These are phyloP conservation scores for Proisotoma minuta DNA, from an alignment of 2,888 invertebrate species.

Conservation along the genomic window DNA sequence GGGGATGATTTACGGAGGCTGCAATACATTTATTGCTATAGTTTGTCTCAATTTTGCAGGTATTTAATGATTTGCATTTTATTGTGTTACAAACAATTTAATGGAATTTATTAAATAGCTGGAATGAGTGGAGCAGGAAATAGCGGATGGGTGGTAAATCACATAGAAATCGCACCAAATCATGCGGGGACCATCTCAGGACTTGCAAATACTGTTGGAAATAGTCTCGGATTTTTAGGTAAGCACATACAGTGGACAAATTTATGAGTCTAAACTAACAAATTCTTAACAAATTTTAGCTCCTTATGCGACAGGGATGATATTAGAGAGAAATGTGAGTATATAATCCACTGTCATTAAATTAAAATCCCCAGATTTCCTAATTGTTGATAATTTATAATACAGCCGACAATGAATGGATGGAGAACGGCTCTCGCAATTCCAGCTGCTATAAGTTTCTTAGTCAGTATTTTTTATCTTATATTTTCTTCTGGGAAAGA, in stretches of 20 bases:
- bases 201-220: conserved; percentile 20
- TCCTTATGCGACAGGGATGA: conserved; percentile 46
- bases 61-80: background rate
- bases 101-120: background rate
- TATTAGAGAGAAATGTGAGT: conserved; percentile 47
- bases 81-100: background rate
- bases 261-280: too few species aligned
- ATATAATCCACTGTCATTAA: background rate
- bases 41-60: conserved; percentile 5
- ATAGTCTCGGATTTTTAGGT: conserved; percentile 14
- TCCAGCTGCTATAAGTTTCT: conserved; percentile 55
- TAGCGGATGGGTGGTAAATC: conserved; percentile 59
- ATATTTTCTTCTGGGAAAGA: conserved; percentile 58
- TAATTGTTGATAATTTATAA: conserved; percentile 21
- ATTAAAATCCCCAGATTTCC: background rate
- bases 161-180: conserved; percentile 74
- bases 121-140: conserved; percentile 53
- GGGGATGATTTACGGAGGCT: conserved; percentile 62
- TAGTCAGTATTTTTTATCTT: conserved; percentile 56
- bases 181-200: conserved; percentile 58
- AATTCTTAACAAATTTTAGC: too few species aligned
- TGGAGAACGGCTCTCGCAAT: conserved; percentile 63
- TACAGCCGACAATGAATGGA: conserved; percentile 59
- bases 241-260: too few species aligned
- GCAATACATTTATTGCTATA: conserved; percentile 53